phyloP scores from a whole-genome alignment of 2,113 vertebrate genomes.

The Rhynchomys soricoides region DNA sequence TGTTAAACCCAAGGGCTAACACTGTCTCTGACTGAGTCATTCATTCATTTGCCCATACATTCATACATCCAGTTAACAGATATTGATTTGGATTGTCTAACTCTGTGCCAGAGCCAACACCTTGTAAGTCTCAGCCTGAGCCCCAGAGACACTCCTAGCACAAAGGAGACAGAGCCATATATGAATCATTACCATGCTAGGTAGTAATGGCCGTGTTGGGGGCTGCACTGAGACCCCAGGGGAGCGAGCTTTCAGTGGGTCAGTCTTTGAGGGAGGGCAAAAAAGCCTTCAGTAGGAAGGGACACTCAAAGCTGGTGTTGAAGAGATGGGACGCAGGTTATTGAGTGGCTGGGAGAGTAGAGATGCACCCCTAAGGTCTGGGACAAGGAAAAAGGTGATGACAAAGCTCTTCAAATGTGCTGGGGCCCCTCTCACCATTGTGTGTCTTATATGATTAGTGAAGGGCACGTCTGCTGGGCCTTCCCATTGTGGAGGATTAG shows the following conservation, averaged over 20 bases:
- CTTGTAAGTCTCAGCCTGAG: not conserved
- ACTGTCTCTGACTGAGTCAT: not conserved
- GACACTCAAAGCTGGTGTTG: not conserved
- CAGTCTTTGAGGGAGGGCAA: not conserved
- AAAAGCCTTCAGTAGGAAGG: not conserved
- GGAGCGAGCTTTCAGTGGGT: not conserved
- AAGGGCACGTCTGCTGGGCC: not conserved
- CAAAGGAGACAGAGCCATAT: not conserved
- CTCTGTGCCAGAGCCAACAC: constrained; percentile 12
- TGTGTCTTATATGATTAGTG: not conserved
- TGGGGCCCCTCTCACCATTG: not conserved
- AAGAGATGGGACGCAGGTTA: constrained; percentile 11
- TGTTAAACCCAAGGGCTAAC: not conserved
- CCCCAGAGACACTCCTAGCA: not conserved
- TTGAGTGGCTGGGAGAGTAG: not conserved
- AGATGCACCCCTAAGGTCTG: not conserved
- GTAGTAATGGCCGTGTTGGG: not conserved
- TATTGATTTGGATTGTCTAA: constrained; percentile 17
- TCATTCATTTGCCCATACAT: not conserved
- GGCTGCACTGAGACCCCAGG: not conserved
- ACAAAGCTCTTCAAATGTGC: not conserved
- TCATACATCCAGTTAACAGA: not conserved
- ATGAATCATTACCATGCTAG: not conserved
- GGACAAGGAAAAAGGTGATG: not conserved
- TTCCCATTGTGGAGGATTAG: not conserved